Percentiles rank a stretch among this genome's conserved stretches.
Evolutionary conservation across 2,113 vertebrate species (phyloP).

Genomic region (cat (Felis catus)): DNA sequence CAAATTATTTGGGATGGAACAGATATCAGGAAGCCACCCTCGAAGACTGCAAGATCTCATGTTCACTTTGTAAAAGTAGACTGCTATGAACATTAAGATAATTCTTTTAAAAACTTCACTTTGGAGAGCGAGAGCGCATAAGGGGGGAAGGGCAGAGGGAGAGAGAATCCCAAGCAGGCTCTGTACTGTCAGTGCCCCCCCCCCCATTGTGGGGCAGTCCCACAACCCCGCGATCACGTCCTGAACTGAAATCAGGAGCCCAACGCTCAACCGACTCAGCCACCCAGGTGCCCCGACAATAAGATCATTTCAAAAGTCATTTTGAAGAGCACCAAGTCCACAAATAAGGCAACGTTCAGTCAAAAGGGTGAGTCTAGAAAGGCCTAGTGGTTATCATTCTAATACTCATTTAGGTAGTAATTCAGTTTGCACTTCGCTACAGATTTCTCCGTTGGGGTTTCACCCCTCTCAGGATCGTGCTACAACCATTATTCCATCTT

Average conservation of each 20-base stretch:
- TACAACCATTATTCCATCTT: neutral
- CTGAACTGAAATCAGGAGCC: too few relatives aligned
- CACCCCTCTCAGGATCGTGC: neutral
- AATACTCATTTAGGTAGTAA: neutral
- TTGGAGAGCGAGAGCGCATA: too few relatives aligned
- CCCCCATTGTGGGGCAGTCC: too few relatives aligned
- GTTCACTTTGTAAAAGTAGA: neutral
- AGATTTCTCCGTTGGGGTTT: neutral
- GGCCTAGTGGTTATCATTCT: neutral
- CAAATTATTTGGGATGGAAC: neutral
- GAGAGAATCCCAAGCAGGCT: too few relatives aligned
- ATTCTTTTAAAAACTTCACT: too few relatives aligned
- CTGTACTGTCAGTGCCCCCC: too few relatives aligned
- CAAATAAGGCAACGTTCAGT: neutral
- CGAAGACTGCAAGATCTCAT: neutral
- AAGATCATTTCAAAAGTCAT: neutral
- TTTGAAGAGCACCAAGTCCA: neutral
- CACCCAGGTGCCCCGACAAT: too few relatives aligned
- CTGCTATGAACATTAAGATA: neutral
- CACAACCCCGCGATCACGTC: too few relatives aligned
- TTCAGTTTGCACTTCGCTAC: neutral
- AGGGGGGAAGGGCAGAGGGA: too few relatives aligned
- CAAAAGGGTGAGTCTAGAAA: neutral
- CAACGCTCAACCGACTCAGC: too few relatives aligned
- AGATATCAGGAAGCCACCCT: neutral